phyloP scores from a whole-genome alignment of 2,797 vertebrate species.

The Thamnophis elegans region DNA sequence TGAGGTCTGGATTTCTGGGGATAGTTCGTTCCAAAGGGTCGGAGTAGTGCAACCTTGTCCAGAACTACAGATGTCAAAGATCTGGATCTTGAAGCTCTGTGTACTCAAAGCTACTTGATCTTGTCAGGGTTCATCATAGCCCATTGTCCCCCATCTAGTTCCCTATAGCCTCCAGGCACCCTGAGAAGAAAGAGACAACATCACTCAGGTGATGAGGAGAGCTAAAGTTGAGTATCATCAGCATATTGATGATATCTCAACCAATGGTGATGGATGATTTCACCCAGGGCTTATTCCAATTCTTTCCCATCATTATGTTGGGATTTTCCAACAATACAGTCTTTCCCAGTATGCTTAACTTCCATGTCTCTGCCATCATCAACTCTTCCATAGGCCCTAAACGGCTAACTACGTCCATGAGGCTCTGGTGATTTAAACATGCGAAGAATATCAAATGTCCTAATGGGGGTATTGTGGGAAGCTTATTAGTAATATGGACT shows the following conservation, averaged over 20 bases:
- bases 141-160: neutral
- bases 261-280: neutral
- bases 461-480: neutral
- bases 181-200: neutral
- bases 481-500: neutral
- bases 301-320: neutral
- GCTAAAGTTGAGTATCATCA: neutral
- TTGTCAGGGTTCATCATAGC: neutral
- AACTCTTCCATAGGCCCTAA: neutral
- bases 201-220: neutral
- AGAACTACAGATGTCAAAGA: neutral
- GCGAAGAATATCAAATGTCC: neutral
- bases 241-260: neutral
- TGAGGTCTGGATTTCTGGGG: too few species aligned
- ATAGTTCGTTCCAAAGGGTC: too few species aligned
- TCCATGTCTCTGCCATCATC: neutral
- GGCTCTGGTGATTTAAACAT: neutral
- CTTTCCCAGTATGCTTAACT: neutral
- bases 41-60: neutral
- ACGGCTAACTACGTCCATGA: neutral
- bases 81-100: neutral
- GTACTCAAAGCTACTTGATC: neutral
- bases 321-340: neutral
- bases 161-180: neutral
- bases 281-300: neutral